Evolutionary conservation across 2,797 vertebrate species (phyloP), one percentile per base, ranked within the genome.

Genomic region (Paratrypauchen microcephalus): DNA sequence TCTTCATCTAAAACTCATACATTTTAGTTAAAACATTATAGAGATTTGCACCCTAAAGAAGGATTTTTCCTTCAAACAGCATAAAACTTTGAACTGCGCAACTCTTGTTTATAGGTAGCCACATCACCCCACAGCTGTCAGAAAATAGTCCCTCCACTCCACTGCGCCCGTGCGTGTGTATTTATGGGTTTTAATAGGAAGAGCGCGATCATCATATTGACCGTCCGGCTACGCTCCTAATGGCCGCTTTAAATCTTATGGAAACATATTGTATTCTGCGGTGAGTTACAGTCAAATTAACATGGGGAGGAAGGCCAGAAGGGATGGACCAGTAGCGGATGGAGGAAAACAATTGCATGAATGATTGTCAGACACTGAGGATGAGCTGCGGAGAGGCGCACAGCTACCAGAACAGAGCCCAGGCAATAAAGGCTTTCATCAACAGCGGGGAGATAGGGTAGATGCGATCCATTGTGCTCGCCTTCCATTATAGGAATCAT

Each of bases 181-280:
- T 93, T 93, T 93, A 93, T 93, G 84, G 83, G 79, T 91, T 92
- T 91, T 86, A 93, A 93, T 92, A 92, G 85, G 76, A 86, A 72
- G 78, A 78, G 78, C 66, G 66, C 83, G 87, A 91, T 90, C 85
- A 83, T 90, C 85, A 85, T 89, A 93, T 92, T 86, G 92, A 92
- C 89, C 54, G 50, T 48, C 63, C 85, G 63, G 79, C 86, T 85
- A 67, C 18, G 79, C 86, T 91, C 79, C 81, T 90, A 90, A 92
- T 90, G 85, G 83, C 23, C 1, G 60, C 72, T 75, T 85, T 94
- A 90, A 93, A 92, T 92, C 89, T 83, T 58, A 36, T 28, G 50
- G 77, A 88, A 86, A 89, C 74, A 56, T 69, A 82, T 75, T 80
- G 81, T 83, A 85, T 92, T 87, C 76, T 73, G 72, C 70, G 78